These are phyloP conservation scores for Grammomys dolichurus DNA, from an alignment of 2,113 vertebrate genomes.

Conservation along the genomic window DNA sequence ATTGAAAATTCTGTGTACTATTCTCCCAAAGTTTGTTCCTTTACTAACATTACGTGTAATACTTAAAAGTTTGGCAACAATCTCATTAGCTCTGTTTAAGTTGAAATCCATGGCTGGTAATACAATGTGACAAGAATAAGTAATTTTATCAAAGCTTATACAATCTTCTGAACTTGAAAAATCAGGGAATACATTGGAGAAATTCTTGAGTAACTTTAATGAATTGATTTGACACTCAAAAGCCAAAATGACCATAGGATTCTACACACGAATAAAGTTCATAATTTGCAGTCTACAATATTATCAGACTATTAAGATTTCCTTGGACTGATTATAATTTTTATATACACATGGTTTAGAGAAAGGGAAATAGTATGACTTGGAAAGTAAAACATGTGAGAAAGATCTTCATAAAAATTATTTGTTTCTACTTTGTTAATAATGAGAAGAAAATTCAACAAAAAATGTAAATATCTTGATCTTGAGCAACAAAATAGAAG, in stretches of 20 bases:
- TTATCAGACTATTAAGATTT: background rate
- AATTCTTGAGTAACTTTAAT: background rate
- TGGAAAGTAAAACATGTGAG: background rate
- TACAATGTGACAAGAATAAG: background rate
- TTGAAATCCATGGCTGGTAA: background rate
- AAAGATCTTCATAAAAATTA: background rate
- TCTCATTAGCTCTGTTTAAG: background rate
- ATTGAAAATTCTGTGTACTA: constrained; percentile 5
- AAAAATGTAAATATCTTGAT: constrained; percentile 7
- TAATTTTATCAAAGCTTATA: background rate
- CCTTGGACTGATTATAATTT: background rate
- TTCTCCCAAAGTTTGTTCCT: background rate
- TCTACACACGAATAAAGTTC: background rate
- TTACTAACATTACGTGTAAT: background rate
- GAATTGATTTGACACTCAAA: background rate
- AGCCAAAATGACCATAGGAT: background rate
- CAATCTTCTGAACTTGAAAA: background rate
- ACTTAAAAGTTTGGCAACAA: background rate
- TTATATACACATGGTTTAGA: background rate
- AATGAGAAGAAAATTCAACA: background rate
- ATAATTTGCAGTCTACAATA: background rate
- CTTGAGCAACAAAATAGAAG: background rate
- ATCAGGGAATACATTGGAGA: background rate
- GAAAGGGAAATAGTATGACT: accelerated
- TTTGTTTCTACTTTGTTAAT: background rate